A percentile compares a stretch with the other conserved stretches of the same genome.
These are phyloP conservation scores for Rhopalosiphum nymphaeae DNA, from an alignment of 2,888 invertebrate genomes.

Conservation along the genomic window DNA sequence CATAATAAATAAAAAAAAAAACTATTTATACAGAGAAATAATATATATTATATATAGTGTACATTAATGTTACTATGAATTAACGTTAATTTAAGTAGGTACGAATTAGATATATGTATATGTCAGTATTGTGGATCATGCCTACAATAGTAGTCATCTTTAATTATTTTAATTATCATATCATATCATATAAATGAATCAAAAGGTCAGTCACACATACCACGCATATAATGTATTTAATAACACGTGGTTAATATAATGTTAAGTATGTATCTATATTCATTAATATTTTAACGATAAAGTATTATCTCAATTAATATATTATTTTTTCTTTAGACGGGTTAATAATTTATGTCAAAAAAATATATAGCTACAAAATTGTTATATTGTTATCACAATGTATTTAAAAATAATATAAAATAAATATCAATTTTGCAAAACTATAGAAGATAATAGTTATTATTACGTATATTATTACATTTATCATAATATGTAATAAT, in stretches of 20 bases:
- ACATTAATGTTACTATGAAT: neutral
- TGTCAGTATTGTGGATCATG: neutral
- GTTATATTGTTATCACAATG: neutral
- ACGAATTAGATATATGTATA: neutral
- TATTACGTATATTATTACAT: neutral
- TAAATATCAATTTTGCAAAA: neutral
- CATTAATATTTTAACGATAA: neutral
- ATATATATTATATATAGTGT: neutral
- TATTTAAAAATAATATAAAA: neutral
- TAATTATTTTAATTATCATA: neutral
- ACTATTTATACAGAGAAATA: neutral
- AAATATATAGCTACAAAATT: neutral
- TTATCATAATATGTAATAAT: too few relatives aligned
- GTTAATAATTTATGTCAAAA: neutral
- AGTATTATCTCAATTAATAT: neutral
- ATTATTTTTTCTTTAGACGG: neutral
- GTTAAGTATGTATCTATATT: neutral
- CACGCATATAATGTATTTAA: neutral
- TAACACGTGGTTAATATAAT: conserved; percentile 5
- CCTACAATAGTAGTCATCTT: neutral
- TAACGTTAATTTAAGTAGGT: neutral
- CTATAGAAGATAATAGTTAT: neutral
- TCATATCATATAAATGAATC: neutral
- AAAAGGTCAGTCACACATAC: neutral
- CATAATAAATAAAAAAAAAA: neutral